phyloP scores from a whole-genome alignment of 1,140 invertebrate genomes.

The Drosophila lowei region DNA sequence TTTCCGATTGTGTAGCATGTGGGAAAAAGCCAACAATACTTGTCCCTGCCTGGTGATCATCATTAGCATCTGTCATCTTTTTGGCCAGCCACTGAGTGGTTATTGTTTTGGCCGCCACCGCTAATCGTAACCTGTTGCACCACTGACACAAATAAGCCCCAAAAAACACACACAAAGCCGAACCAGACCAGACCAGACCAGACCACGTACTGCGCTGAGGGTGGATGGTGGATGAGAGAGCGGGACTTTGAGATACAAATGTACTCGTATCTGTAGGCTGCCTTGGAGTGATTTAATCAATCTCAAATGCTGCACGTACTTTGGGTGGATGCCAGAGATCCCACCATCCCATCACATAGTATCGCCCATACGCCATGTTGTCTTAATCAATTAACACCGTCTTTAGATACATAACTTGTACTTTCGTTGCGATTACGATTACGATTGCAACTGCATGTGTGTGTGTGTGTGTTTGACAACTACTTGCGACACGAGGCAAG shows the following conservation, averaged over 20 bases:
- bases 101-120: slow-evolving; percentile 3
- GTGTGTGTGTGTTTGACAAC: slow-evolving; percentile 56
- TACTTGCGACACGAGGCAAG: slow-evolving; percentile 68
- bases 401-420: slow-evolving; percentile 51
- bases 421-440: slow-evolving; percentile 61
- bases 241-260: slow-evolving; percentile 1
- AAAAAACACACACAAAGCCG: slow-evolving; percentile 20
- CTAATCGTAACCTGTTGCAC: slow-evolving; percentile 50
- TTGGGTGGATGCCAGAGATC: neutral
- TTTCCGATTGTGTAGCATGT: slow-evolving; percentile 12
- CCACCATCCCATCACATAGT: slow-evolving; percentile 1
- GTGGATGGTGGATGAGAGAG: slow-evolving; percentile 4
- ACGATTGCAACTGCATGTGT: slow-evolving; percentile 17
- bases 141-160: slow-evolving; percentile 19
- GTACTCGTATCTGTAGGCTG: too few species aligned
- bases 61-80: slow-evolving; percentile 49
- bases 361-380: slow-evolving; percentile 68
- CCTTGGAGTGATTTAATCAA: slow-evolving; percentile 38
- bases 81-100: neutral
- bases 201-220: slow-evolving; percentile 30
- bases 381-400: slow-evolving; percentile 69
- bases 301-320: slow-evolving; percentile 30
- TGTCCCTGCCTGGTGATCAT: slow-evolving; percentile 37
- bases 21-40: slow-evolving; percentile 34
- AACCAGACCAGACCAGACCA: slow-evolving; percentile 7